Base-by-base conservation (phyloP, 2,113 vertebrate genomes). In the Saccopteryx bilineata region DNA sequence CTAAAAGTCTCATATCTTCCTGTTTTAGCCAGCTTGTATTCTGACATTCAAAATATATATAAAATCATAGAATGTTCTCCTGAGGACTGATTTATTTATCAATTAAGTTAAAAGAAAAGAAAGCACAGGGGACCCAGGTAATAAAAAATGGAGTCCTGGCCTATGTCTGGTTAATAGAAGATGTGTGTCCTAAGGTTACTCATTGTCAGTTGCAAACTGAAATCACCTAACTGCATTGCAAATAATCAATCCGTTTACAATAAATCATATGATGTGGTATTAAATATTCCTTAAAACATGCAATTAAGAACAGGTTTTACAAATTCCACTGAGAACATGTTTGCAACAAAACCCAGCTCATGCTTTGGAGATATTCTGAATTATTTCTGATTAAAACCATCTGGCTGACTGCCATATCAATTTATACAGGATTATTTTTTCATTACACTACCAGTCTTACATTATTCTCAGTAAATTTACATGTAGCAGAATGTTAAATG, bases 341-440 rank as follows among this genome's bases (percentile, higher is more conserved):
- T 61, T 85, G 6, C 5, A 17, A 56, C 12, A 90, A 80, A 66
- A 52, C 15, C 89, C 65, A 63, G 21, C 15, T 86, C 24, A 60
- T 86, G 31, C 14, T 85, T 92, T 23, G 14, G 12, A 65, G 86
- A 48, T 52, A 66, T 72, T 80, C 4, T 91, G 14, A 72, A 65
- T 65, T 84, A 60, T 28, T 86, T 81, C 54, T 92, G 15, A 65
- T 86, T 60, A 82, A 92, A 60, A 48, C 0, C 10, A 17, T 83
- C 15, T 75, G 26, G 71, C n/a, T 74, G 31, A 23, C 33, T 91
- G 26, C 2, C 48, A 83, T 28, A 52, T 82, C 23, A 39, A 72
- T 65, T 88, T 91, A 31, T 68, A 68, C 28, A 82, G 9, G 17
- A 71, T 84, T 60, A 74, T 65, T 94, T 94, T 94, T 90, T 23